Base-by-base conservation (phyloP, 1,140 invertebrate genomes). In the Scaptodrosophila lebanonensis region DNA sequence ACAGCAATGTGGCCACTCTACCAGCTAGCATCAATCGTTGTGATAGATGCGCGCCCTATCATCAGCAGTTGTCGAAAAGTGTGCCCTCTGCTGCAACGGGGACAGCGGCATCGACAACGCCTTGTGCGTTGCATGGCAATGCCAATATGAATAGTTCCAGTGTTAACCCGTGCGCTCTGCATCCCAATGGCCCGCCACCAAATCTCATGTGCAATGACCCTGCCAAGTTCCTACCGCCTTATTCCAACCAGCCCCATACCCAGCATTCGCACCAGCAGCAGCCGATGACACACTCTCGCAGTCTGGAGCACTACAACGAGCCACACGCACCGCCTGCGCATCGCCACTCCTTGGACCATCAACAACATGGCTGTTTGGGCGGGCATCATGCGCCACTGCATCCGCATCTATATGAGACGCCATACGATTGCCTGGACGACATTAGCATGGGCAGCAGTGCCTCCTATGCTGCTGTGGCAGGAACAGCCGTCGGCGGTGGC, bases 251-350 rank as follows among this genome's bases (percentile, higher is more conserved):
- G 17, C 42, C 33, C 2, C 47, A 60, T 32, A 52, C 44, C 13
- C 67, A 64, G 8, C 58, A 66, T 15, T 49, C 47, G 27, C 48
- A 53, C 2, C 48, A 45, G n/a, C 53, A 49, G 8, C 42, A 42
- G n/a, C 42, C 71, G 4, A 85, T 86, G 73, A 79, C 84, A 11
- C 86, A 87, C 33, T 87, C 86, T 7, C 83, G 83, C 56, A 86
- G 84, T 45, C 45, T 87, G 43, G 86, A 87, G n/a, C 86, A 87
- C 20, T 87, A 87, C 59, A 77, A 73, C 51, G 86, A 86, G 27
- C 83, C 84, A 16, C 63, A 66, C 25, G 49, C 62, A 1, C 33
- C 36, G n/a, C 50, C 84, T 42, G 72, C 83, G 22, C 85, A 86
- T 38, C 83, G 85, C 1, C 84, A 87, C 45, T 87, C 85, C 3